Base-by-base conservation (phyloP, 2,797 vertebrate genomes). In the Saxicola maurus region DNA sequence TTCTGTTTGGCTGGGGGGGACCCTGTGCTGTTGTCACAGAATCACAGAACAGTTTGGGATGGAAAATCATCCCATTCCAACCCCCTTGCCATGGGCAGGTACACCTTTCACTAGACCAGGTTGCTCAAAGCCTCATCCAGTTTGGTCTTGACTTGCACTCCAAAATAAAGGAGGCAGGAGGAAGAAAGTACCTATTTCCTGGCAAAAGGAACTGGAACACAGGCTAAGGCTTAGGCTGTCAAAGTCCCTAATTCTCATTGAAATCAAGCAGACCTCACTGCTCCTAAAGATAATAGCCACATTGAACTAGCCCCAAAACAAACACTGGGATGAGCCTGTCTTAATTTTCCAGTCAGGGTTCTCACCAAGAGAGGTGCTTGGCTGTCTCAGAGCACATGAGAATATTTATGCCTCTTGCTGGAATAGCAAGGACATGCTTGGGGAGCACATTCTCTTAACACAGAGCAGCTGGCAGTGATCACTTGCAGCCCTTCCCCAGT, bases 1-100 rank as follows among this genome's bases (percentile, higher is more conserved):
- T 23, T 48, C 45, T 35, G 5, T 45, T 30, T 0, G 1, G 48
- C 55, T 33, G 6, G 3, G 20, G 27, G 3, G 27, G 2, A n/a
- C 43, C 11, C 68, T 53, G 9, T 62, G 37, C 74, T 62, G 31
- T 4, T 28, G 5, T 12, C 49, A 45, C 56, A 68, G 7, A 55
- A 33, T 17, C 35, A 55, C 42, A 51, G 31, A 74, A 23, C 3
- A 3, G 20, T 30, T 62, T 37, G 17, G 17, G 20, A 33, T 27
- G 5, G 25, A 57, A 72, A 55, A 69, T 33, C 17, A 27, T 8
- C 28, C 35, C 9, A 3, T 64, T 62, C 15, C 51, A 57, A 33
- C 5, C 25, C 31, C 11, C 7, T 5, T 40, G 42, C 49, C 30
- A 17, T 3, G 16, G 30, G 33, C 24, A 82, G 33, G 28, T 30